These are phyloP conservation scores for Andrena minutula DNA, from an alignment of 2,888 invertebrate genomes.

Conservation along the genomic window DNA sequence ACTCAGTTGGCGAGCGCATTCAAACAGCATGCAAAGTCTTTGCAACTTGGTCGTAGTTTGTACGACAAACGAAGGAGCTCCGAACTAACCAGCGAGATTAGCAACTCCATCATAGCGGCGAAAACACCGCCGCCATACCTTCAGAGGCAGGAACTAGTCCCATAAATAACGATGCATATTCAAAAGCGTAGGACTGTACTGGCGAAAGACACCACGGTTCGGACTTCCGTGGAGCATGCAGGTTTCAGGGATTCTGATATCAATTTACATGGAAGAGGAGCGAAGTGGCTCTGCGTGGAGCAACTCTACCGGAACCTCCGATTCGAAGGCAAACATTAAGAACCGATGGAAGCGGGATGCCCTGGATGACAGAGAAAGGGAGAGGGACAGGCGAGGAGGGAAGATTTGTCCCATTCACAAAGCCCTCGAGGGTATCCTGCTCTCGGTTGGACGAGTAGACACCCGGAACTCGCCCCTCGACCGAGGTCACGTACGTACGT, in stretches of 20 bases:
- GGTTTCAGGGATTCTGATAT: no score
- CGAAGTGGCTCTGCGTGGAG: no score
- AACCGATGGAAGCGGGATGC: not conserved
- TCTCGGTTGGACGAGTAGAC: not conserved
- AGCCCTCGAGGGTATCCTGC: conserved; percentile 19
- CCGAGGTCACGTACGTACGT: conserved; percentile 57
- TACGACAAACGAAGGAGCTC: not conserved
- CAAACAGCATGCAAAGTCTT: not conserved
- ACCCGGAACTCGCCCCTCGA: conserved; percentile 70
- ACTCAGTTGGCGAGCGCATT: not conserved
- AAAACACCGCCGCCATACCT: not conserved
- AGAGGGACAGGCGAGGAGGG: not conserved
- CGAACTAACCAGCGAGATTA: not conserved
- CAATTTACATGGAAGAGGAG: no score
- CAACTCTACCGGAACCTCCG: not conserved
- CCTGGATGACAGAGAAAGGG: not conserved
- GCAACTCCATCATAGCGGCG: not conserved
- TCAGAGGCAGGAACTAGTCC: not conserved
- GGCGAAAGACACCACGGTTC: no score
- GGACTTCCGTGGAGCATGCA: no score
- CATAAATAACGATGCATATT: no score
- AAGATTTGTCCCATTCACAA: conserved; percentile 29
- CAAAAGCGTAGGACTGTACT: no score
- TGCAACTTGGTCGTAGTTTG: not conserved
- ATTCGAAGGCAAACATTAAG: not conserved